Evolutionary conservation across 2,113 vertebrate species (phyloP), one percentile per base, ranked within the genome.

Genomic region (Arenaria interpres): DNA sequence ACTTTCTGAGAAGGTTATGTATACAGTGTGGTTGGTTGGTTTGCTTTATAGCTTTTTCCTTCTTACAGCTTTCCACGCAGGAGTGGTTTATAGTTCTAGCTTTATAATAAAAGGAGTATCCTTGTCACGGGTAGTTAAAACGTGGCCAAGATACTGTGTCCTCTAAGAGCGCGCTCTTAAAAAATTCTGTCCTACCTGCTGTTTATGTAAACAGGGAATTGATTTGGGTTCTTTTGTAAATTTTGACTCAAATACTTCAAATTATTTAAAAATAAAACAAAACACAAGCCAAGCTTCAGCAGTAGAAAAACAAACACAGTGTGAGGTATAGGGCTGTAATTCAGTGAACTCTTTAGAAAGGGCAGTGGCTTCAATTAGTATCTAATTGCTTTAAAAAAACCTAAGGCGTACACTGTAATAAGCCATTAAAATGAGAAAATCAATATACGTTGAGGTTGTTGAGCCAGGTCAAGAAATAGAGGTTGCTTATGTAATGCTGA

Each of bases 391-490:
- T 89, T 14, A 7, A 67, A 91, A 91, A 95, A 94, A 46, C 16
- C 43, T 45, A 85, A 91, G 68, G 78, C 50, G 3, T 81, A 57
- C 27, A 35, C 60, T 88, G 57, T 87, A 91, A 95, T 76, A 95
- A 93, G 84, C 71, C 62, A 85, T 97, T 92, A 88, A 96, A 96
- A 92, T 73, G 76, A 62, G 84, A 76, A 85, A 92, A 96, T 96
- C 92, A 90, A 95, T 96, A 85, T 53, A 87, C 66, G 74, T 91
- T 89, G 89, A 92, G 66, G 66, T 92, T 93, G 43, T 85, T 92
- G 67, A 93, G 92, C 93, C 92, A 94, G 90, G 89, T 97, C 92
- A 95, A 96, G 96, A 85, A 97, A 82, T 51, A 79, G 89, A 95
- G 92, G 84, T 91, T 97, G 77, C 91, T 96, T 97, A 95, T 94